Evolutionary conservation across 2,797 vertebrate genomes (phyloP).

Genomic region (Rhabdophis nuchalis): DNA sequence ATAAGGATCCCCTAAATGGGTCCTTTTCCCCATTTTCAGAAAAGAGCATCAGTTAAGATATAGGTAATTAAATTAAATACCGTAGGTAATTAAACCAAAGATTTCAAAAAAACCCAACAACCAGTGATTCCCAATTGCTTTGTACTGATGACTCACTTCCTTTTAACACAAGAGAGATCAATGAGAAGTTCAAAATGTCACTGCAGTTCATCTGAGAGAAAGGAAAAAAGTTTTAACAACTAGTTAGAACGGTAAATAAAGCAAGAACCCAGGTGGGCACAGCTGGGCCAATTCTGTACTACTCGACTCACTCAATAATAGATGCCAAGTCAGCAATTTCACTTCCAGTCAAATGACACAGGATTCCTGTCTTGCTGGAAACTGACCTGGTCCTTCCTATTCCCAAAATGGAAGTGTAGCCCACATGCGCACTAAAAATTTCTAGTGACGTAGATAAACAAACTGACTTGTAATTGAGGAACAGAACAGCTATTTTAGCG

Average conservation of each 20-base stretch:
- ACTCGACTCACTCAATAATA: neutral
- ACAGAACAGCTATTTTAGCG: neutral
- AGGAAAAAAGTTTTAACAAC: neutral
- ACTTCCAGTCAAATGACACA: neutral
- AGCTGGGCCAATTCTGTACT: neutral
- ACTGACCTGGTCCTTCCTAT: neutral
- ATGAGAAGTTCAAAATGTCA: neutral
- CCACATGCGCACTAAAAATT: neutral
- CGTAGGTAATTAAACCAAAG: neutral
- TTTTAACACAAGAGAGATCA: neutral
- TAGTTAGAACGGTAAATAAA: neutral
- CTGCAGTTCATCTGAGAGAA: neutral
- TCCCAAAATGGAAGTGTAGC: neutral
- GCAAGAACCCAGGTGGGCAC: neutral
- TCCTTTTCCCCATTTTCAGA: neutral
- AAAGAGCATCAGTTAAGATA: neutral
- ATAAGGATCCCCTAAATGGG: neutral
- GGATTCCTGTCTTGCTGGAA: neutral
- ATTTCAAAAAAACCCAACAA: neutral
- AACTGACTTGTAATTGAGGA: neutral
- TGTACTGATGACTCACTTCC: neutral
- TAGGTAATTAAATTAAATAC: neutral
- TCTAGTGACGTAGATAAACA: neutral
- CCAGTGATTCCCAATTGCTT: neutral
- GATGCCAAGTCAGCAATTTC: neutral